Conservation (phyloP, 1,140 invertebrate genomes). For the Stegodyphus dumicola region DNA sequence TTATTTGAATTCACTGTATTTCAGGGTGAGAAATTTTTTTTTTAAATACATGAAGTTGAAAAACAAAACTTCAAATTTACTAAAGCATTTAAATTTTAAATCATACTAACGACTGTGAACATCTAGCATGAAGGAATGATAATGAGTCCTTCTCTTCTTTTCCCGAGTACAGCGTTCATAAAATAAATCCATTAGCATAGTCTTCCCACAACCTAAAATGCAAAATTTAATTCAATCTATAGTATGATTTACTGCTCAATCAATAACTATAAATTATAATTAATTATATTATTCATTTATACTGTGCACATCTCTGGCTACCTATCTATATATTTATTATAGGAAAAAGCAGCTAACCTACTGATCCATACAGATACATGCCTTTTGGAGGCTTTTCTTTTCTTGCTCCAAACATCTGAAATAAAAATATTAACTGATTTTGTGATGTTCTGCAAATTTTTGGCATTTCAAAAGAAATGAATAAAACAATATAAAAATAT, state of each 20-base stretch:
- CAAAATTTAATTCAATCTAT: too few relatives aligned
- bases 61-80: neutral
- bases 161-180: constrained; percentile 79
- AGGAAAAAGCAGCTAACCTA: constrained; percentile 67
- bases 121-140: constrained; percentile 97
- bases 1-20: neutral
- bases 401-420: constrained; percentile 40
- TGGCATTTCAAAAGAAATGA: too few relatives aligned
- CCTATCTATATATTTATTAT: too few relatives aligned
- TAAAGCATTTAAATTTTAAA: neutral
- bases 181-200: constrained; percentile 99
- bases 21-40: neutral
- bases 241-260: too few relatives aligned
- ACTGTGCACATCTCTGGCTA: too few relatives aligned
- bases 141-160: constrained; percentile 88
- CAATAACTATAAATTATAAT: too few relatives aligned
- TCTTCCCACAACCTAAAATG: constrained; percentile 91
- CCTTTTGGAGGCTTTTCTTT: constrained; percentile 66
- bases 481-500: too few relatives aligned
- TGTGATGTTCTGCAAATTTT: too few relatives aligned
- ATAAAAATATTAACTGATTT: neutral
- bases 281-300: too few relatives aligned
- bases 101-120: constrained; percentile 78
- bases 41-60: neutral
- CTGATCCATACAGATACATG: constrained; percentile 72